Conservation (phyloP, 2,888 invertebrate genomes). For the Stenoptilia bipunctidactyla region DNA sequence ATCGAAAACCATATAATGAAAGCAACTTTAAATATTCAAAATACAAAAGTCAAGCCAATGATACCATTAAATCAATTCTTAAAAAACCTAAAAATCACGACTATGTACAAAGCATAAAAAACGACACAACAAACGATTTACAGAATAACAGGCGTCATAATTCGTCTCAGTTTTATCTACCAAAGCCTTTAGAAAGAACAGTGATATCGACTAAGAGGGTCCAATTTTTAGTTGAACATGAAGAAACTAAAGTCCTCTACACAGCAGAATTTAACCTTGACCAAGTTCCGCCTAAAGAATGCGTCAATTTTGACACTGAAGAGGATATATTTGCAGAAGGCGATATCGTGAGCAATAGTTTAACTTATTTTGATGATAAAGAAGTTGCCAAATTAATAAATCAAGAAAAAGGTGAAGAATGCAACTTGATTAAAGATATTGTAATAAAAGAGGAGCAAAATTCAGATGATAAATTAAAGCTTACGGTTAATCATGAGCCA, state of each 20-base stretch:
- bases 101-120: constrained; percentile 29
- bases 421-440: too few species aligned
- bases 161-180: constrained; percentile 74
- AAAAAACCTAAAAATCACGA: constrained; percentile 68
- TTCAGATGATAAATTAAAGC: too few species aligned
- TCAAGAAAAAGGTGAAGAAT: constrained; percentile 20
- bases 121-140: constrained; percentile 35
- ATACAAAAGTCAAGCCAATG: constrained; percentile 41
- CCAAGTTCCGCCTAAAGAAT: constrained; percentile 31
- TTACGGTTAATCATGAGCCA: too few species aligned
- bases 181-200: constrained; percentile 61
- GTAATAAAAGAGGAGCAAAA: constrained; percentile 19
- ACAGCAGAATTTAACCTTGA: constrained; percentile 61
- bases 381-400: constrained; percentile 29
- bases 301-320: constrained; percentile 25
- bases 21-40: constrained; percentile 35
- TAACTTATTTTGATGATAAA: constrained; percentile 23
- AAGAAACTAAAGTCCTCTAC: constrained; percentile 60
- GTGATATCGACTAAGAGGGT: constrained; percentile 75
- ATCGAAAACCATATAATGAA: constrained; percentile 28
- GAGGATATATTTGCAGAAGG: constrained; percentile 45
- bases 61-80: constrained; percentile 71
- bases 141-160: constrained; percentile 41
- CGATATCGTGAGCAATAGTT: constrained; percentile 49
- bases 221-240: constrained; percentile 79